Evolutionary conservation across 2,888 invertebrate species (phyloP).

Genomic region (Caenorhabditis sp.): DNA sequence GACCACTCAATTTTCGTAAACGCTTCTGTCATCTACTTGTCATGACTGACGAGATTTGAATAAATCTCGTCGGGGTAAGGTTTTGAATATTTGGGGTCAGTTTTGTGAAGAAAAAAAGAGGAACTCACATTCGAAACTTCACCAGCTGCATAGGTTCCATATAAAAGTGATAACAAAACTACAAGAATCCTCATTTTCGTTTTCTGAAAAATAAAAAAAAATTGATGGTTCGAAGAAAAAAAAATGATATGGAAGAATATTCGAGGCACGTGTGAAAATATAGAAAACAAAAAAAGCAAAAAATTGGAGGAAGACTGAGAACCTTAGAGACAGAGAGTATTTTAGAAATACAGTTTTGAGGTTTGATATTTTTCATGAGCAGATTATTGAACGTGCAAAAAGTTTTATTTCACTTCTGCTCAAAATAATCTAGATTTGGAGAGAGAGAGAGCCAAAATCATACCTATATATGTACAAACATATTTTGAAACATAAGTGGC

Average conservation of each 20-base stretch:
- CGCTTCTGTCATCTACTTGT: not conserved
- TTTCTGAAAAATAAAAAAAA: not conserved
- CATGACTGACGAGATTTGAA: not conserved
- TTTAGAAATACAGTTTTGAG: too few relatives aligned
- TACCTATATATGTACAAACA: not conserved
- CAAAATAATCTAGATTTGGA: too few relatives aligned
- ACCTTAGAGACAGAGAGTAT: too few relatives aligned
- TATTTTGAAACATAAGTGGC: not conserved
- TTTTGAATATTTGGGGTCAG: too few relatives aligned
- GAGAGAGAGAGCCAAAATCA: too few relatives aligned
- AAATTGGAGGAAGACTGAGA: not conserved
- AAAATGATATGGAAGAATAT: not conserved
- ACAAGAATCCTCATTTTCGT: not conserved
- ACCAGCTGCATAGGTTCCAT: not conserved
- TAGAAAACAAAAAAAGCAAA: not conserved
- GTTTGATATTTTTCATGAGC: too few relatives aligned
- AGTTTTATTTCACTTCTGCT: too few relatives aligned
- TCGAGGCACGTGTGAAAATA: not conserved
- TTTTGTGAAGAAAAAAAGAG: too few relatives aligned
- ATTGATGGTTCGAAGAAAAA: not conserved
- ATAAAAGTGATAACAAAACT: not conserved
- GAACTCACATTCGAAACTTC: not conserved
- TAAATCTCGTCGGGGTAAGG: too few relatives aligned
- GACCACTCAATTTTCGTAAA: not conserved
- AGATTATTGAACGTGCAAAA: too few relatives aligned